Percentiles rank a stretch among this genome's conserved stretches.
These are phyloP conservation scores for Acrocyrtus sp. DNA, from an alignment of 2,888 invertebrate genomes.

Conservation along the genomic window DNA sequence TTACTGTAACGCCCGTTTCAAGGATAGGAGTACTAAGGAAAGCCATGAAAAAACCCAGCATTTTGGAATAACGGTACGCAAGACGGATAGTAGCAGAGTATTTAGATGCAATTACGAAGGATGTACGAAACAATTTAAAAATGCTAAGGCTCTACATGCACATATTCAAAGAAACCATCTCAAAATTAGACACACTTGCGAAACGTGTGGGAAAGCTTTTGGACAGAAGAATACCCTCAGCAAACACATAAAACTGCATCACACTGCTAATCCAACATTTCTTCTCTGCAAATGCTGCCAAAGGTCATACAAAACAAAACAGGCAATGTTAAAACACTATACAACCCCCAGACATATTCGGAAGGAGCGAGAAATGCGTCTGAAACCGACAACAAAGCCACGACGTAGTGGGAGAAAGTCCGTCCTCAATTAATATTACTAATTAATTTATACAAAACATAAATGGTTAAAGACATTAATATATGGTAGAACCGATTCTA, in stretches of 20 bases:
- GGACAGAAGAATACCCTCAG: neutral
- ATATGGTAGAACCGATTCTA: no score
- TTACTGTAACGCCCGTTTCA: constrained; percentile 2
- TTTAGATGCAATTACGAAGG: neutral
- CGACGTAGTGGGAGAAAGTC: no score
- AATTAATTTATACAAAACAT: no score
- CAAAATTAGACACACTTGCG: neutral
- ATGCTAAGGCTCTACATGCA: neutral
- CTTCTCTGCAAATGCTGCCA: constrained; percentile 6
- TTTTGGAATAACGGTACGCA: constrained; percentile 4
- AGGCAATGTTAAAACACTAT: no score
- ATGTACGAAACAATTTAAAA: neutral
- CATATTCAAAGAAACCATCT: neutral
- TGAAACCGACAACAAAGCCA: no score
- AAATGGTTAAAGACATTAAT: no score
- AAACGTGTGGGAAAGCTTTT: neutral
- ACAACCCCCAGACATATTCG: no score
- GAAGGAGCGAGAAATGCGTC: no score
- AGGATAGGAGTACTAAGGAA: neutral
- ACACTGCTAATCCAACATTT: constrained; percentile 1
- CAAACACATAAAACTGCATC: constrained; percentile 1
- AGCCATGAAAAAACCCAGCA: constrained; percentile 6
- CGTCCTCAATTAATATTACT: no score
- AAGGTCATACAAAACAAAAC: constrained; percentile 4
- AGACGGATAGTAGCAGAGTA: neutral